Evolutionary conservation across 1,140 invertebrate species (phyloP), one percentile per base, ranked within the genome.

Genomic region (Paramacrobiotus metropolitanus): DNA sequence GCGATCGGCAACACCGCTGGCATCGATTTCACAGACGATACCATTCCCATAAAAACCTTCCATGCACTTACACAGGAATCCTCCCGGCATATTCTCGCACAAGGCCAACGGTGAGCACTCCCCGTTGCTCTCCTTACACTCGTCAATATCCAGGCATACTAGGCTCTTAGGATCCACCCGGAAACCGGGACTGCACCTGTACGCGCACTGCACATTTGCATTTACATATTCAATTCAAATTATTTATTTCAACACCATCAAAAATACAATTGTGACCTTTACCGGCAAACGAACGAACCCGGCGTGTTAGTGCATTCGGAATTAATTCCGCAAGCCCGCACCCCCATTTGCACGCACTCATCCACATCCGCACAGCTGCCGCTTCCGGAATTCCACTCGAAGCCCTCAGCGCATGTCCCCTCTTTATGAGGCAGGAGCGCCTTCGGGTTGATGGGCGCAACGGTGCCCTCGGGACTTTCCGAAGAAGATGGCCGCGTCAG

Each of bases 101-200:
- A 18, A 4, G 24, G 48, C 48, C 48, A 55, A 55, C 15, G 48
- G 48, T 55, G 48, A 55, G 48, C 48, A 55, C 24, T 55, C 48
- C 4, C 48, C 48, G 24, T 55, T 55, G 24, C 48, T 55, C 24
- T 55, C 48, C 4, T 18, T 55, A 28, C 48, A 55, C 24, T 55
- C 48, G 48, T 55, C 48, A 24, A 55, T 55, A 28, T 55, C 48
- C 24, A 18, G 4, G 24, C 48, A 55, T 9, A 28, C 48, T 24
- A 55, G 24, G 48, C 48, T 55, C 9, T 24, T 9, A 18, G 48
- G 48, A 24, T 55, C 24, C 4, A 55, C 9, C 24, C 48, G 15
- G 24, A 18, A 55, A 18, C 48, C 48, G 4, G 48, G 48, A 55
- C 9, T 24, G 24, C 48, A 55, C 48, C 48, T 55, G 48, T 4